Evolutionary conservation across 1,140 invertebrate genomes (phyloP).

Genomic region (Euura saliciscinereae): DNA sequence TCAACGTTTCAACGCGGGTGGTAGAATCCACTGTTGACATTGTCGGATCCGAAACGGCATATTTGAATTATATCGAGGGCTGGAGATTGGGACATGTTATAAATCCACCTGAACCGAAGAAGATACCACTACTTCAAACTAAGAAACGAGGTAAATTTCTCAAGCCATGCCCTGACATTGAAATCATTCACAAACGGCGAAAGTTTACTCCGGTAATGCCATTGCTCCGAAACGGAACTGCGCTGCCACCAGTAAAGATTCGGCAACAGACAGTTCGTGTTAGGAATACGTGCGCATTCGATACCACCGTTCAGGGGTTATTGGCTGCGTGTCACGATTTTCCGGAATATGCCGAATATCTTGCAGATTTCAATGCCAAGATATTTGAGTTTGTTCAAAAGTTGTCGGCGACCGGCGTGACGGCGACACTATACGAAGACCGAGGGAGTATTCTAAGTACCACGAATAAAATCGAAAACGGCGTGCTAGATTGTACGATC

Average conservation of each 20-base stretch:
- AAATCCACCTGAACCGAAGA: too few species aligned
- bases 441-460: not conserved
- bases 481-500: not conserved
- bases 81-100: too few species aligned
- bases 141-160: too few species aligned
- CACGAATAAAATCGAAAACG: not conserved
- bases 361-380: not conserved
- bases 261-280: not conserved
- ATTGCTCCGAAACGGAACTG: not conserved
- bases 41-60: not conserved
- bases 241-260: not conserved
- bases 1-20: not conserved
- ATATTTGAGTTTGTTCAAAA: not conserved
- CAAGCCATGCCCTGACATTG: not conserved
- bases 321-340: not conserved
- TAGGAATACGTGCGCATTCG: not conserved
- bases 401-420: not conserved
- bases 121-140: too few species aligned
- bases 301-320: not conserved
- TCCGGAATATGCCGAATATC: not conserved
- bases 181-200: not conserved
- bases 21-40: not conserved
- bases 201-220: not conserved
- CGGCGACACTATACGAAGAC: not conserved
- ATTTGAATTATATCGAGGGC: too few species aligned